Evolutionary conservation across 2,113 vertebrate species (phyloP).

Genomic region (Perognathus longimembris): DNA sequence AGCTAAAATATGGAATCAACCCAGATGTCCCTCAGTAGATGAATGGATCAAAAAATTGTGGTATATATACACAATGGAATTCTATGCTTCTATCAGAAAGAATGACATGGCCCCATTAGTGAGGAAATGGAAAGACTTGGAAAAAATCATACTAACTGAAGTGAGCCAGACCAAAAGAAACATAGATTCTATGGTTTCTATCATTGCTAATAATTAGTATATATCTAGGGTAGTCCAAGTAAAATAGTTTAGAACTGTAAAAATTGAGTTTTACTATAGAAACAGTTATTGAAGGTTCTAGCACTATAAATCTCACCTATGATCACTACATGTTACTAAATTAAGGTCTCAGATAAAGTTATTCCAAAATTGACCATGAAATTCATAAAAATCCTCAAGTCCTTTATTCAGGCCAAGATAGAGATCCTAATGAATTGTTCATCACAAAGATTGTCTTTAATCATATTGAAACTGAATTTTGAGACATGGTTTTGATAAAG

Average conservation of each 20-base stretch:
- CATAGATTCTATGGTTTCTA: too few species aligned
- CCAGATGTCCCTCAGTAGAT: too few species aligned
- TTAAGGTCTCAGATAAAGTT: not conserved
- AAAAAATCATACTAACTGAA: too few species aligned
- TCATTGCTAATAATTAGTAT: too few species aligned
- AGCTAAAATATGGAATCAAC: too few species aligned
- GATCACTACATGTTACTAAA: not conserved
- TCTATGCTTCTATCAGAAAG: too few species aligned
- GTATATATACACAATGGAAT: too few species aligned
- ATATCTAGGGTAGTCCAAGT: too few species aligned
- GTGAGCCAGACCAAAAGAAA: too few species aligned
- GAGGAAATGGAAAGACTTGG: too few species aligned
- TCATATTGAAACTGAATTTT: not conserved
- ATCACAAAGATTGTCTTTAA: not conserved
- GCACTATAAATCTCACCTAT: not conserved
- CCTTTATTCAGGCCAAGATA: not conserved
- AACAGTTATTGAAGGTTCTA: not conserved
- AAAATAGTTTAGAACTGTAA: not conserved
- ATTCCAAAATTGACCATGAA: not conserved
- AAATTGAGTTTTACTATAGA: not conserved
- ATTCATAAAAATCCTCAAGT: not conserved
- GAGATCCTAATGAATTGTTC: not conserved
- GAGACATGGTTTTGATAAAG: not conserved
- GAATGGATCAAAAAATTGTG: too few species aligned
- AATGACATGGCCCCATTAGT: too few species aligned